A percentile compares a stretch with the other conserved stretches of the same genome.
These are phyloP conservation scores for Sclerodermus sp. DNA, from an alignment of 2,888 invertebrate genomes.

Conservation along the genomic window DNA sequence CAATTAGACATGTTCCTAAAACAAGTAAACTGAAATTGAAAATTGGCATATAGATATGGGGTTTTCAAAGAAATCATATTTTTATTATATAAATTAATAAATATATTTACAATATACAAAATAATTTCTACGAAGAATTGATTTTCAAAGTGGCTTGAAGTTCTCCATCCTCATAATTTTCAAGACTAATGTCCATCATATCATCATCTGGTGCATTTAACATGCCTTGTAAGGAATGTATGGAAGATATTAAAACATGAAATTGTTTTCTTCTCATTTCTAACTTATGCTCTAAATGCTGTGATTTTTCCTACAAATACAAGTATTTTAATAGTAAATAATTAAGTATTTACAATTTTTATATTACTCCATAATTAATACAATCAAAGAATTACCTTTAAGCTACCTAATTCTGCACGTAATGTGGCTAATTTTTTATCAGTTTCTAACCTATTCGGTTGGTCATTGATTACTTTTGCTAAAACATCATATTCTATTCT, in stretches of 20 bases:
- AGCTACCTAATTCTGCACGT: slow-evolving; percentile 71
- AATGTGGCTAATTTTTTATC: slow-evolving; percentile 70
- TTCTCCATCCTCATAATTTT: slow-evolving; percentile 53
- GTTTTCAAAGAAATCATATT: no score
- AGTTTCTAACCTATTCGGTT: slow-evolving; percentile 85
- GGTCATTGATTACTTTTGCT: slow-evolving; percentile 86
- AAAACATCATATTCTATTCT: slow-evolving; percentile 91
- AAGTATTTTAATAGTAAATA: slow-evolving; percentile 5
- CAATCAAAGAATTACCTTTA: slow-evolving; percentile 57
- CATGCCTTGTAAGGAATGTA: slow-evolving; percentile 80
- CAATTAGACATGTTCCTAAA: slow-evolving; percentile 92
- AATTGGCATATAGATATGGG: slow-evolving; percentile 45
- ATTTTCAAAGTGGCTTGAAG: slow-evolving; percentile 33
- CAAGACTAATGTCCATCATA: slow-evolving; percentile 60
- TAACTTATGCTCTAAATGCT: slow-evolving; percentile 74
- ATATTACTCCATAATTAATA: neutral
- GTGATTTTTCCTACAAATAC: slow-evolving; percentile 68
- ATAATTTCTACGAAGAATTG: slow-evolving; percentile 7
- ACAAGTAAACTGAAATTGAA: slow-evolving; percentile 75
- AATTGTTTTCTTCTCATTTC: slow-evolving; percentile 87
- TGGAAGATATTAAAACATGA: slow-evolving; percentile 82
- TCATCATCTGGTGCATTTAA: slow-evolving; percentile 73
- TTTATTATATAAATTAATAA: neutral
- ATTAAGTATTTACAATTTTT: no score
- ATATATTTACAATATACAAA: slow-evolving; percentile 9